Evolutionary conservation across 1,140 invertebrate species (phyloP).

Genomic region (Brachionus koreanus): DNA sequence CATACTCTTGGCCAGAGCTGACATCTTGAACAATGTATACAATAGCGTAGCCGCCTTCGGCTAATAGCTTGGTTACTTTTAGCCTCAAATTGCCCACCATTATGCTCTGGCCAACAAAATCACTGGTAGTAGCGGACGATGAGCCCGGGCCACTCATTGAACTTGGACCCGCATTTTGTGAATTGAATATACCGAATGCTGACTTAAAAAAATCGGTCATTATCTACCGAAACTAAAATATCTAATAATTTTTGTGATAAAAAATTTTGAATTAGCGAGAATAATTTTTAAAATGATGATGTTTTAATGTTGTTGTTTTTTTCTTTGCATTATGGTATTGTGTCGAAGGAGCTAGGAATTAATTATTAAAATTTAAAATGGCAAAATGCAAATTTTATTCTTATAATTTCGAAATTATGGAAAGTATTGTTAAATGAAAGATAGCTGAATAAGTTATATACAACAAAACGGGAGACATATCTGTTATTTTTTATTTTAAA

Average conservation of each 20-base stretch:
- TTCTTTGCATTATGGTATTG: background rate
- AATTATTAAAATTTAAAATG: slow-evolving; percentile 24
- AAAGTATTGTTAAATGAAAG: background rate
- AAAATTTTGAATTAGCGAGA: background rate
- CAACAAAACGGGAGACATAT: background rate
- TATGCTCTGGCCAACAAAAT: slow-evolving; percentile 82
- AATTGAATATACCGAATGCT: slow-evolving; percentile 72
- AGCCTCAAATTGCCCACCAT: slow-evolving; percentile 83
- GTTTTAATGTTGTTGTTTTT: slow-evolving; percentile 6
- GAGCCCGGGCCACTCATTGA: slow-evolving; percentile 1
- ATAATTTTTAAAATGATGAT: background rate
- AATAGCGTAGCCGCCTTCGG: slow-evolving; percentile 92
- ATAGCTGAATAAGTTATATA: background rate
- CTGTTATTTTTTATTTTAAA: background rate
- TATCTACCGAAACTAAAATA: slow-evolving; percentile 34
- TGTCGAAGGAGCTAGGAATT: slow-evolving; percentile 6
- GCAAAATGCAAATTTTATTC: slow-evolving; percentile 6
- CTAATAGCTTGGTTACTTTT: slow-evolving; percentile 80
- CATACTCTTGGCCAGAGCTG: slow-evolving; percentile 78
- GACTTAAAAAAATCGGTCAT: slow-evolving; percentile 85
- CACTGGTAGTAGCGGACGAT: slow-evolving; percentile 64
- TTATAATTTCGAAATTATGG: slow-evolving; percentile 10
- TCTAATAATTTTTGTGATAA: background rate
- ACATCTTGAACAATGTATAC: slow-evolving; percentile 87
- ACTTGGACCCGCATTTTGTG: background rate